Conservation (phyloP, 2,888 invertebrate genomes). For the Megaustenia siamemsis region DNA sequence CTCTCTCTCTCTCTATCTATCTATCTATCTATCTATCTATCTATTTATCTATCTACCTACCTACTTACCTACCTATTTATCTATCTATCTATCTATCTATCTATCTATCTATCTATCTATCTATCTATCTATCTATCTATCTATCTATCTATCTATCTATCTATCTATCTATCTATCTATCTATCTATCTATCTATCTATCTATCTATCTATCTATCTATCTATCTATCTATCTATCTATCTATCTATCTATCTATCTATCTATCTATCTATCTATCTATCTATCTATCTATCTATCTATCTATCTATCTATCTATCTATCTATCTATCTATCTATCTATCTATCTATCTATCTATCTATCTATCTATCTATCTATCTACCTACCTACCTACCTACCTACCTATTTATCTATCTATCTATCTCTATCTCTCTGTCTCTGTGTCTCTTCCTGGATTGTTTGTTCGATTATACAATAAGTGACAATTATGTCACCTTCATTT, state of each 20-base stretch:
- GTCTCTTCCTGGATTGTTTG: neutral
- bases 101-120: too few relatives aligned
- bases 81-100: neutral
- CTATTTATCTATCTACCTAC: neutral
- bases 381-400: too few relatives aligned
- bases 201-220: too few relatives aligned
- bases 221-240: too few relatives aligned
- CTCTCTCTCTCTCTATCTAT: neutral
- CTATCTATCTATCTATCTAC: constrained; percentile 34
- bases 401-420: constrained; percentile 35
- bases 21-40: neutral
- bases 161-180: too few relatives aligned
- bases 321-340: constrained; percentile 11
- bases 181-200: neutral
- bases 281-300: too few relatives aligned
- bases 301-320: too few relatives aligned
- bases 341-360: constrained; percentile 20
- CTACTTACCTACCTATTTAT: neutral
- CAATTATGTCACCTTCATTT: too few relatives aligned
- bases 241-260: too few relatives aligned
- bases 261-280: too few relatives aligned
- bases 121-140: too few relatives aligned
- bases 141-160: too few relatives aligned
- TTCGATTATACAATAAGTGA: neutral
- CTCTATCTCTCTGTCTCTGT: constrained; percentile 37